Conservation (phyloP, 1,140 invertebrate species). For the Subanguina moxae region DNA sequence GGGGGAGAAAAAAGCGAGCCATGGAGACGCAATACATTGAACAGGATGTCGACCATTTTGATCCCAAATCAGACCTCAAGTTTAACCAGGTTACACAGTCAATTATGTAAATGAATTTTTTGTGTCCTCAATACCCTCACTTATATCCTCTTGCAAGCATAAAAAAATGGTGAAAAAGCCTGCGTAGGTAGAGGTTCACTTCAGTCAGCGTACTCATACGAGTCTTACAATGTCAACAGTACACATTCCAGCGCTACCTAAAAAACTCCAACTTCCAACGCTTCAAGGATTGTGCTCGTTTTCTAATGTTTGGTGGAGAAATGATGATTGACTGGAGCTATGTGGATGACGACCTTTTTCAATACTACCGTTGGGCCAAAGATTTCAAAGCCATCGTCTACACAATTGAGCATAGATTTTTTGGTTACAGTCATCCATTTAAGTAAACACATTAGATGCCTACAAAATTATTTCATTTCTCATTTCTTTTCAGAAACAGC, state of each 20-base stretch:
- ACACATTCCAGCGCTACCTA: not conserved
- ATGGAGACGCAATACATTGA: not conserved
- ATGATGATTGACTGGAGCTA: not conserved
- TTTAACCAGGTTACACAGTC: not conserved
- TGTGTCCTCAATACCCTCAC: not conserved
- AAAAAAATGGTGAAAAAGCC: not conserved
- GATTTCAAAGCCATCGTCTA: not conserved
- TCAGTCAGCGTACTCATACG: not conserved
- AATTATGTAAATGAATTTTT: not conserved
- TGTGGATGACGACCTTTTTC: not conserved
- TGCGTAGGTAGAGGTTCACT: not conserved
- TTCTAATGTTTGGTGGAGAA: slow-evolving; percentile 8
- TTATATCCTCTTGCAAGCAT: not conserved
- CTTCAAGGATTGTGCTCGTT: not conserved
- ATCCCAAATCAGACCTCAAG: not conserved
- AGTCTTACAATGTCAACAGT: not conserved
- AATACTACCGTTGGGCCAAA: not conserved
- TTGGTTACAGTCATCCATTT: not conserved
- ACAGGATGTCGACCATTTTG: not conserved
- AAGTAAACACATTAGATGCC: not conserved
- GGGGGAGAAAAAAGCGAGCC: not conserved
- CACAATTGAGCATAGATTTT: not conserved
- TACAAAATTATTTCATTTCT: not conserved
- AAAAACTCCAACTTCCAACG: not conserved
- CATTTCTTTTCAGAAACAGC: not conserved